Base-by-base conservation (phyloP, 1,140 invertebrate species). In the Xylocopa sonorina region DNA sequence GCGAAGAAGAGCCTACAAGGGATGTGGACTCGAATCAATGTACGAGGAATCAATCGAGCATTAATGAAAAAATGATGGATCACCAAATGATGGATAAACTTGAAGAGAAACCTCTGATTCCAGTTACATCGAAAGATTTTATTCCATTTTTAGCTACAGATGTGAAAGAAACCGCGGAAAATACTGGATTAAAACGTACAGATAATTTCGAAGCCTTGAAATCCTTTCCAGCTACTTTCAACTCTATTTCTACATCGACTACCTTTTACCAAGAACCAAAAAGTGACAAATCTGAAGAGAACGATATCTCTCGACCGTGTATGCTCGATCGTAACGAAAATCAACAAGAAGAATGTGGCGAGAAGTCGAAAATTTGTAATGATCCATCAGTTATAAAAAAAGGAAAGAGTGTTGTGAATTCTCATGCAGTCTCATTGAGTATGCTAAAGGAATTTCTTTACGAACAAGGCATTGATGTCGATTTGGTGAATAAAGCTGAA, bases 361-460 rank as follows among this genome's bases (percentile, higher is more conserved):
- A 46, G 2, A 4, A 46, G 14, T 34, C 27, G 7, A 5, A 27
- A 6, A 57, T 5, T 5, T 1, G 18, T 0, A 48, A 18, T 7
- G 29, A 46, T 41, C 6, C 2, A 24, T 51, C 32, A 16, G n/a
- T 50, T 3, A 16, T 24, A 12, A 81, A 78, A 46, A 29, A 3
- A 21, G 29, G 41, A 21, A 53, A 60, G 29, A 18, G 43, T 12
- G 32, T 0, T 29, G 2, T 14, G 24, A 80, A 82, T 18, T 68
- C 41, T 57, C 79, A 82, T 18, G 41, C 53, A 2, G 41, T 38
- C 14, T 83, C 78, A 16, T 66, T 86, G 24, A 64, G 51, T 10
- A 76, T 71, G 18, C 16, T 87, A n/a, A 86, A 83, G 43, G 75
- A 81, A 34, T 81, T 88, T 12, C 71, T 88, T 24, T 73, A 43